Conservation (phyloP, 2,113 vertebrate species). For the Nycticryphes semicollaris region DNA sequence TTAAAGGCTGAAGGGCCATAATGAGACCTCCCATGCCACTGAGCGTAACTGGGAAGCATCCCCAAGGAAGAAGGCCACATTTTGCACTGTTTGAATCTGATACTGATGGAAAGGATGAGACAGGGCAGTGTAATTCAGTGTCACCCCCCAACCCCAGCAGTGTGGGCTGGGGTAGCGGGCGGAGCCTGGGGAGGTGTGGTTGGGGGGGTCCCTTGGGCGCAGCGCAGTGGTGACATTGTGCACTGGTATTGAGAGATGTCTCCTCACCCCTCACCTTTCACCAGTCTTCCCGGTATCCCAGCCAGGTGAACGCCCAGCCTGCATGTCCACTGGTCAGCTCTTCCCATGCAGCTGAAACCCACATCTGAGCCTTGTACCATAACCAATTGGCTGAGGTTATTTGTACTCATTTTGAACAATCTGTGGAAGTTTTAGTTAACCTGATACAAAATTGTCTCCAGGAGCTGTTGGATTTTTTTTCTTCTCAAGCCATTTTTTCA, state of each 20-base stretch:
- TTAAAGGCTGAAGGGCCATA: not conserved
- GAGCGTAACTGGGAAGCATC: accelerated
- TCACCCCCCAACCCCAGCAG: not conserved
- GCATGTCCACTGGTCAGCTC: not conserved
- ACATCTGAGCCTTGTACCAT: not conserved
- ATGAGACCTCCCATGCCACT: not conserved
- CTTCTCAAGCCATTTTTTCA: constrained; percentile 26
- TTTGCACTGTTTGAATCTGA: not conserved
- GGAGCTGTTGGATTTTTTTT: not conserved
- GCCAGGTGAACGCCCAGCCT: not conserved
- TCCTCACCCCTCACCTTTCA: not conserved
- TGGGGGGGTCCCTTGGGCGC: not conserved
- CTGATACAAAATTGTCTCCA: constrained; percentile 41
- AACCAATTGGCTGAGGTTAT: not conserved
- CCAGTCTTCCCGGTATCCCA: not conserved
- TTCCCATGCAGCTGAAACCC: not conserved
- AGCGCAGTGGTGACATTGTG: no score
- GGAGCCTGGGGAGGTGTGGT: not conserved
- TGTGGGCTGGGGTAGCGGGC: not conserved
- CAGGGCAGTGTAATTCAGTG: not conserved
- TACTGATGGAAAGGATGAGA: not conserved
- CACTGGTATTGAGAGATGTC: not conserved
- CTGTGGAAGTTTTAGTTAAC: constrained; percentile 48
- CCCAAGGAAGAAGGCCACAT: not conserved
- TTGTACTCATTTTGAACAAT: constrained; percentile 44